Percentiles rank a stretch among this genome's conserved stretches.
These are phyloP conservation scores for Coenobita brevimanus DNA, from an alignment of 1,140 invertebrate genomes.

Conservation along the genomic window DNA sequence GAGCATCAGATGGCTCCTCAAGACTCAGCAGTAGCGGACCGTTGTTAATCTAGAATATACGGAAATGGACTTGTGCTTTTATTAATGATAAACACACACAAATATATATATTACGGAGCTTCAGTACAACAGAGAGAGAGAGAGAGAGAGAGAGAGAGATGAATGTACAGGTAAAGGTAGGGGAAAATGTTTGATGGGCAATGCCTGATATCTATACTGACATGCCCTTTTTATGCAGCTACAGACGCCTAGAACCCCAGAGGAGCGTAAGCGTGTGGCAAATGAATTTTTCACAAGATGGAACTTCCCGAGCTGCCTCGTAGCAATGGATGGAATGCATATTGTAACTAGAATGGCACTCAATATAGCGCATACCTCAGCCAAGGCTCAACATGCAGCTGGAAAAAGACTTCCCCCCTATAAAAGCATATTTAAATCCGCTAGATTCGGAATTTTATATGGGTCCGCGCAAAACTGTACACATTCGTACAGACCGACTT, in stretches of 20 bases:
- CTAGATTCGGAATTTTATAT: no score
- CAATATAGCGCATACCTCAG: no score
- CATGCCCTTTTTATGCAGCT: not conserved
- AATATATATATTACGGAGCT: not conserved
- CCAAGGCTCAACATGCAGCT: no score
- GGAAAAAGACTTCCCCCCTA: no score
- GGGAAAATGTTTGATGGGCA: conserved; percentile 23
- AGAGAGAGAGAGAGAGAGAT: no score
- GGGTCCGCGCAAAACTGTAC: no score
- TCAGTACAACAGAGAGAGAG: not conserved
- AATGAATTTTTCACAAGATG: conserved; percentile 9
- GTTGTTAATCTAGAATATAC: not conserved
- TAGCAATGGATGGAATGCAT: conserved; percentile 14
- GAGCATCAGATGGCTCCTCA: not conserved
- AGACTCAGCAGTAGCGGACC: not conserved
- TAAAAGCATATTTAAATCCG: no score
- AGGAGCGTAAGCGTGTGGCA: conserved; percentile 28
- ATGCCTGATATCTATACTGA: conserved; percentile 4
- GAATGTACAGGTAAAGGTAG: not conserved
- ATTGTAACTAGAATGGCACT: no score
- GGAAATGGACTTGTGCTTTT: not conserved
- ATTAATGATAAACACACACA: not conserved
- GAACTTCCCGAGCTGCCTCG: conserved; percentile 11
- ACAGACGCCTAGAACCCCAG: conserved; percentile 25
- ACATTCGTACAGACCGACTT: no score